Conservation (phyloP, 2,113 vertebrate genomes). For the Panthera uncia region DNA sequence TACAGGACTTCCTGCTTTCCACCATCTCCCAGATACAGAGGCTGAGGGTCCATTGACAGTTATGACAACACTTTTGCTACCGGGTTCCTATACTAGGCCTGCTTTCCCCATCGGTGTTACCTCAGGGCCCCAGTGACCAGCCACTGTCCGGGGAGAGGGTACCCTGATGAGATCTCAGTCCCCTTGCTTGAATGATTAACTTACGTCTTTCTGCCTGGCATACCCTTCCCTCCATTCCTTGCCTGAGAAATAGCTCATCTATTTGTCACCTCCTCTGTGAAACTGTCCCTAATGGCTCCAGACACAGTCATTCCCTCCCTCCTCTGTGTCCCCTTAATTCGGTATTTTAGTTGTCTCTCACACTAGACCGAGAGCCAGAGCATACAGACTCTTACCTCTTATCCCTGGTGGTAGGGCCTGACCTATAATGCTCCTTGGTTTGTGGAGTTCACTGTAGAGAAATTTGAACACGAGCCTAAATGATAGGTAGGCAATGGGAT, state of each 20-base stretch:
- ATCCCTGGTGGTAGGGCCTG: neutral
- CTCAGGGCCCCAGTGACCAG: neutral
- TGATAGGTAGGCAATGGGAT: too few relatives aligned
- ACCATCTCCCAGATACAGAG: neutral
- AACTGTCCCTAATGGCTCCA: neutral
- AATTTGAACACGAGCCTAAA: neutral
- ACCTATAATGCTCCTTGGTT: neutral
- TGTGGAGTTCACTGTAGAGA: neutral
- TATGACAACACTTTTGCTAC: neutral
- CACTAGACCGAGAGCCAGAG: neutral
- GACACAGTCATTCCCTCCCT: neutral
- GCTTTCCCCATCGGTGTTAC: neutral
- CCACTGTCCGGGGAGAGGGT: neutral
- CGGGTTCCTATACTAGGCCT: neutral
- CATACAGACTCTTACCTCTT: neutral
- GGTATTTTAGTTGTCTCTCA: neutral
- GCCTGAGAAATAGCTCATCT: neutral
- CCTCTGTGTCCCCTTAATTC: neutral
- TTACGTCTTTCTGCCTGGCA: neutral
- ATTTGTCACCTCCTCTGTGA: neutral
- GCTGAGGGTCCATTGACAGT: neutral
- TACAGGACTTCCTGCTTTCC: too few relatives aligned
- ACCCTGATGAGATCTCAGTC: neutral
- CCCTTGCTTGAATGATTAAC: neutral
- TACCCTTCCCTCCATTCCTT: neutral